Evolutionary conservation across 1,140 invertebrate species (phyloP).

Genomic region (Vanessa tameamea): DNA sequence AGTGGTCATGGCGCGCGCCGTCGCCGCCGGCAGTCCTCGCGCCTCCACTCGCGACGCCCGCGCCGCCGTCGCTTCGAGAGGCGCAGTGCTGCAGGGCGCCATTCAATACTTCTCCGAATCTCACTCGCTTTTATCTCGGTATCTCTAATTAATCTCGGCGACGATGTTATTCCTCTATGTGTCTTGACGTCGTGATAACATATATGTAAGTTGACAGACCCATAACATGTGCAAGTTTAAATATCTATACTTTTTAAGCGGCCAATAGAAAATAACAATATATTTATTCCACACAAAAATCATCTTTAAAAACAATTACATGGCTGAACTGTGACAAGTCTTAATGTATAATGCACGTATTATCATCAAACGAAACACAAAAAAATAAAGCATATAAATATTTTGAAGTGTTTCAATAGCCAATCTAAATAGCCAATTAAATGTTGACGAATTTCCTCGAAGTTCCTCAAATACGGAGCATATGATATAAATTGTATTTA

Average conservation of each 20-base stretch:
- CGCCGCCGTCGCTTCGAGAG: neutral
- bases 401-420: too few species aligned
- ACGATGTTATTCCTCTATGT: conserved; percentile 26
- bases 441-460: too few species aligned
- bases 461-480: neutral
- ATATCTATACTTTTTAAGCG: too few species aligned
- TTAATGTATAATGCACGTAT: too few species aligned
- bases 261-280: too few species aligned
- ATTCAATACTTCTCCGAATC: neutral
- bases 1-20: conserved; percentile 8
- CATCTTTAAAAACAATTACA: too few species aligned
- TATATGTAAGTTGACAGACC: conserved; percentile 31
- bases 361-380: too few species aligned
- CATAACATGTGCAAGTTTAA: neutral
- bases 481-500: neutral
- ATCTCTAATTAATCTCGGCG: neutral
- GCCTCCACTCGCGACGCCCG: neutral
- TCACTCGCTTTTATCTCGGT: neutral
- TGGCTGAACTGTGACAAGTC: too few species aligned
- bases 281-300: too few species aligned
- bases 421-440: too few species aligned
- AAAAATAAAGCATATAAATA: too few species aligned
- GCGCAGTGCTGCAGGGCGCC: too few species aligned
- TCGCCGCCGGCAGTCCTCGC: conserved; percentile 21
- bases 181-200: conserved; percentile 33